phyloP scores from a whole-genome alignment of 2,797 vertebrate species.

The Darevskia nairensis region DNA sequence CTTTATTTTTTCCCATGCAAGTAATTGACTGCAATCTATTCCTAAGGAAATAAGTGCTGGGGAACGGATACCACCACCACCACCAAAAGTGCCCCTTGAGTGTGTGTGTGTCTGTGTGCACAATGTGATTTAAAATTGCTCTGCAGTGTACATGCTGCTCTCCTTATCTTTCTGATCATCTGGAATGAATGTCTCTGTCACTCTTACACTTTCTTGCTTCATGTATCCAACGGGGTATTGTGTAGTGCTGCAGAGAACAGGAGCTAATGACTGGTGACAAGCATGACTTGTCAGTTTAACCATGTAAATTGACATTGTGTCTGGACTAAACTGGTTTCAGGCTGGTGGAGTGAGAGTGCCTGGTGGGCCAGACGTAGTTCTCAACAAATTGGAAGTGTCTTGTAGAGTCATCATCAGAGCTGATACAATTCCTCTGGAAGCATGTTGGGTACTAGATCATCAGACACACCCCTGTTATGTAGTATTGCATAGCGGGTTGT shows the following conservation, averaged over 20 bases:
- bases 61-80: not conserved
- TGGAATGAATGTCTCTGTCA: slow-evolving; percentile 34
- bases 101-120: not conserved
- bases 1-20: not conserved
- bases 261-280: slow-evolving; percentile 81
- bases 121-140: not conserved
- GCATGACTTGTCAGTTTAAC: slow-evolving; percentile 81
- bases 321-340: slow-evolving; percentile 81
- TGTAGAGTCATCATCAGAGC: slow-evolving; percentile 38
- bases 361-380: slow-evolving; percentile 67
- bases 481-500: not conserved
- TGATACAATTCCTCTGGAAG: slow-evolving; percentile 16
- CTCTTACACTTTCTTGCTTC: slow-evolving; percentile 52
- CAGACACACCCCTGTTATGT: not conserved
- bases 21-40: not conserved
- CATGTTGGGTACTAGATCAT: not conserved
- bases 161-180: not conserved
- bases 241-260: slow-evolving; percentile 76
- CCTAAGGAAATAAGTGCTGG: not conserved
- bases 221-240: slow-evolving; percentile 18
- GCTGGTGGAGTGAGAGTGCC: slow-evolving; percentile 79
- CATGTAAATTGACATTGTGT: slow-evolving; percentile 81
- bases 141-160: not conserved
- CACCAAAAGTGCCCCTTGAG: not conserved
- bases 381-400: slow-evolving; percentile 68